Evolutionary conservation across 2,113 vertebrate genomes (phyloP), one percentile per base, ranked within the genome.

Genomic region (Athene cunicularia): DNA sequence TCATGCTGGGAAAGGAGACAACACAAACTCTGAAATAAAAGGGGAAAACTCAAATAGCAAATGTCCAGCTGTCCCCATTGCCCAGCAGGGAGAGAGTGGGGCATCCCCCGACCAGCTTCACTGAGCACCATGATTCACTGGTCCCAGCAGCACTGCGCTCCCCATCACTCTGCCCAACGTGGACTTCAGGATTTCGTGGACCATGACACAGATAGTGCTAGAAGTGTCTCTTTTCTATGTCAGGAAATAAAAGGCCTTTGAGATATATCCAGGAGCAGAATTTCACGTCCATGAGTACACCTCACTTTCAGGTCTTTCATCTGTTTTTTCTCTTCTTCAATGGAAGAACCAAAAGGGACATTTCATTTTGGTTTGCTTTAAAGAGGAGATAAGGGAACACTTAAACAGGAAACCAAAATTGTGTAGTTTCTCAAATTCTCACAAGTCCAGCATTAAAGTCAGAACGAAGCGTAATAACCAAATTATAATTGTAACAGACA

Each of bases 21-120:
- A 12, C 0, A 0, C 9, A 20, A 81, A 35, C 3, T 43, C 5
- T 1, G 77, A 53, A 87, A 55, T 26, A 45, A 49, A 83, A n/a
- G 4, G 10, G 32, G 6, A 53, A 81, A 79, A 70, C 9, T 28
- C 49, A 19, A 24, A 56, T 1, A 8, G 11, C 3, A n/a, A 49
- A 66, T 6, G 22, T 45, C 47, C 66, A n/a, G 27, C 18, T 63
- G 53, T 20, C 16, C 35, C 32, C 17, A 18, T 39, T 33, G 5
- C 9, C 35, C 66, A 27, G 5, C 14, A 23, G 56, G 15, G 45
- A 33, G 8, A 16, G 24, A 12, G 1, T 19, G 35, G 35, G 47
- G 20, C 45, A 56, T 35, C 23, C 26, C 26, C 41, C 47, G 26
- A 20, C 22, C 28, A 45, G 11, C 19, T 37, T 14, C 43, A 9